Conservation (phyloP, 2,113 vertebrate genomes). For the Australoheros scitulus region DNA sequence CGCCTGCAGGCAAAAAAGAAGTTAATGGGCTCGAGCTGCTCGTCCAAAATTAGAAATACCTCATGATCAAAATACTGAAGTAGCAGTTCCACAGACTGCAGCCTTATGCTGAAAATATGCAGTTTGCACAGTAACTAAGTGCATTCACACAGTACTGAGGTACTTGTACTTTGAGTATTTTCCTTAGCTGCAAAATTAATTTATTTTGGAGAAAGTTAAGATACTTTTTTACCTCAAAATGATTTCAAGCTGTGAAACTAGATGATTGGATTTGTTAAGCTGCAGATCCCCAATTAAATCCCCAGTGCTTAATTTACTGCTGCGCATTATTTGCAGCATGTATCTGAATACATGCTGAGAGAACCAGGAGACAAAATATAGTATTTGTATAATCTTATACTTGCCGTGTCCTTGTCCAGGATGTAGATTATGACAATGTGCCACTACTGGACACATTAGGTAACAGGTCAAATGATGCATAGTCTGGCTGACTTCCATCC, state of each 20-base stretch:
- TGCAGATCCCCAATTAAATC: not conserved
- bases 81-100: not conserved
- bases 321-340: not conserved
- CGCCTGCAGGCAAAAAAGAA: not conserved
- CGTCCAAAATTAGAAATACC: constrained; percentile 33
- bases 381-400: not conserved
- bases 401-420: not conserved
- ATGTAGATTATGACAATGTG: not conserved
- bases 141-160: too few relatives aligned
- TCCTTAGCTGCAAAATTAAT: not conserved
- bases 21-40: constrained; percentile 29
- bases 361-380: not conserved
- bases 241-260: not conserved
- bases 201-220: not conserved
- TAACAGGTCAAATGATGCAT: constrained; percentile 2
- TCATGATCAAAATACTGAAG: constrained; percentile 29
- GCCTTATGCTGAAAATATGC: not conserved
- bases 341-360: not conserved
- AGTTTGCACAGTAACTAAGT: not conserved
- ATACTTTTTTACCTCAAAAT: not conserved
- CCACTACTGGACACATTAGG: not conserved
- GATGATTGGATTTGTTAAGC: not conserved
- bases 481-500: not conserved
- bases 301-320: not conserved
- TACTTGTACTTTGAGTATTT: not conserved